These are phyloP conservation scores for Gallinago media DNA, from an alignment of 2,113 vertebrate species.

Conservation along the genomic window DNA sequence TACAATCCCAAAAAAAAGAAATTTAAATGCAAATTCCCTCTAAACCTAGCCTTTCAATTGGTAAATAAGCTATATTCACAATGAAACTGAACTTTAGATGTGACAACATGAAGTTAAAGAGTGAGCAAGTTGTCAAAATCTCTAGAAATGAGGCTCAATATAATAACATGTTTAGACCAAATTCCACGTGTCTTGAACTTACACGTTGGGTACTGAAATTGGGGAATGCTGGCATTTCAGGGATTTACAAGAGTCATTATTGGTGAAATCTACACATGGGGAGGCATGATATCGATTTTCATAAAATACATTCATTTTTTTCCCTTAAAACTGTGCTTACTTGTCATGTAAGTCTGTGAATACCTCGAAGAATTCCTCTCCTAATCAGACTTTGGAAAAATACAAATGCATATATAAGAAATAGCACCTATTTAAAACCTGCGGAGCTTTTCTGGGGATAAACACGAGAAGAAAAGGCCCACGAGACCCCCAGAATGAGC, in stretches of 20 bases:
- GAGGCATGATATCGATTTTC: background rate
- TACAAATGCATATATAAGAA: background rate
- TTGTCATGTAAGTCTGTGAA: background rate
- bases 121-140: background rate
- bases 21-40: background rate
- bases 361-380: background rate
- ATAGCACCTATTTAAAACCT: background rate
- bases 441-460: background rate
- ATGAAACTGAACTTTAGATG: background rate
- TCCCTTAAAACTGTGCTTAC: background rate
- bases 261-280: background rate
- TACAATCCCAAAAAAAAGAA: background rate
- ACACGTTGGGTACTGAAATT: background rate
- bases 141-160: background rate
- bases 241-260: background rate
- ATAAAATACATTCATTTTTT: background rate
- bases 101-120: background rate
- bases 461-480: background rate
- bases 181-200: background rate
- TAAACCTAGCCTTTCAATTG: background rate
- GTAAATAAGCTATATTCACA: background rate
- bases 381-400: background rate
- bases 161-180: background rate
- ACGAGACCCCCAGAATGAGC: rapidly evolving
- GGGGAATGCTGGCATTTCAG: background rate